These are phyloP conservation scores for Perdix hodgsoniae DNA, from an alignment of 2,797 vertebrate genomes.

Conservation along the genomic window DNA sequence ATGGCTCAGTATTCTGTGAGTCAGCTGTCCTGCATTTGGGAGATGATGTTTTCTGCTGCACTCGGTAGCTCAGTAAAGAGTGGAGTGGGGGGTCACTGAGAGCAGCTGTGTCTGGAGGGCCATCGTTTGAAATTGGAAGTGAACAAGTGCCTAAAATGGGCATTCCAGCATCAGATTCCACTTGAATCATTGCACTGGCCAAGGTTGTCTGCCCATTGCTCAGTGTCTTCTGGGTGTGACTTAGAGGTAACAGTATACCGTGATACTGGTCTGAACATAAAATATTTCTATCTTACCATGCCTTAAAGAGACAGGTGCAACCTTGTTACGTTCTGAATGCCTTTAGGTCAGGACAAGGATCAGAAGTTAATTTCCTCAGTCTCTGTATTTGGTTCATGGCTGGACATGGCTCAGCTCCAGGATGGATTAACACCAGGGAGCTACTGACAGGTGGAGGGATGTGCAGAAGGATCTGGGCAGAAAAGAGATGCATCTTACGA, in stretches of 20 bases:
- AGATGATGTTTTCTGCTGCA: neutral
- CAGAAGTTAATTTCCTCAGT: neutral
- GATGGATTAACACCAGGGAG: neutral
- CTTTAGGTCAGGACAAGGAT: neutral
- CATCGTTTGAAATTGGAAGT: neutral
- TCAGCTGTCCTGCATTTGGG: neutral
- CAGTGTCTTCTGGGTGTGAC: neutral
- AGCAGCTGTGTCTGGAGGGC: neutral
- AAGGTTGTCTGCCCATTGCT: neutral
- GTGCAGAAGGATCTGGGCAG: neutral
- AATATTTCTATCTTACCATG: fast-evolving
- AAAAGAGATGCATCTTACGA: neutral
- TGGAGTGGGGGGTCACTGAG: neutral
- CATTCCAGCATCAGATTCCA: neutral
- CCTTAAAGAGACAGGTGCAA: neutral
- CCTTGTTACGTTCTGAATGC: neutral
- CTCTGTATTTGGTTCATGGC: fast-evolving
- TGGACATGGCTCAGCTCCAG: neutral
- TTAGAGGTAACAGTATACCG: neutral
- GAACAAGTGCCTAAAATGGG: neutral
- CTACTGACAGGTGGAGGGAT: neutral
- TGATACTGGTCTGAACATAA: neutral
- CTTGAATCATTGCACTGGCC: neutral
- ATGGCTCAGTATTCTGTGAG: neutral
- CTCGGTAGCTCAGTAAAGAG: neutral